Conservation (phyloP, 2,797 vertebrate species). For the Glossophaga mutica region DNA sequence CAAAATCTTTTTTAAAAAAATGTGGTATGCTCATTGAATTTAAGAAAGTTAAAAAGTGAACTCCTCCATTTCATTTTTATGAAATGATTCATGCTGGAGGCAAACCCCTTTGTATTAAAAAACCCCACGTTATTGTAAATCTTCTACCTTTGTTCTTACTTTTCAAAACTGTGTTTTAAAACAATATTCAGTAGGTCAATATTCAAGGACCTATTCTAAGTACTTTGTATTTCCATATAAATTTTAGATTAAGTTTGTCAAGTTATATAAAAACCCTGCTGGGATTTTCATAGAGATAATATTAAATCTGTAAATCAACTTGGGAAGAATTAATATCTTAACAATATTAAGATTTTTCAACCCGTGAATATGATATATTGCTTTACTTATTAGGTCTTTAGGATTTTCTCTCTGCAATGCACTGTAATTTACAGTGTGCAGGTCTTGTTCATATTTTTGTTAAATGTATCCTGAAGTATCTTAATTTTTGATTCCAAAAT, state of each 20-base stretch:
- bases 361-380: not conserved
- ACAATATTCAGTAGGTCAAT: not conserved
- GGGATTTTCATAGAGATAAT: not conserved
- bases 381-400: not conserved
- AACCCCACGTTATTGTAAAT: not conserved
- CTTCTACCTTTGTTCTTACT: not conserved
- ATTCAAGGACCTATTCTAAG: not conserved
- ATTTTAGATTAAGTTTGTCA: not conserved
- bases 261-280: not conserved
- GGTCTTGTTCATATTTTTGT: not conserved
- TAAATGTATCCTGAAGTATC: not conserved
- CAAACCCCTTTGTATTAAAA: not conserved
- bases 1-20: not conserved
- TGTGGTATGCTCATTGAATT: not conserved
- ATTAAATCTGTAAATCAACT: not conserved
- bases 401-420: not conserved
- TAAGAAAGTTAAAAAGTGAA: not conserved
- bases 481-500: not conserved
- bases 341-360: not conserved
- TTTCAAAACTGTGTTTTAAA: not conserved
- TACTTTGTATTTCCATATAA: not conserved
- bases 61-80: not conserved
- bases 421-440: not conserved
- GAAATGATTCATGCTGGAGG: not conserved
- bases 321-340: not conserved